Conservation (phyloP, 2,113 vertebrate species). For the Entomyzon cyanotis region DNA sequence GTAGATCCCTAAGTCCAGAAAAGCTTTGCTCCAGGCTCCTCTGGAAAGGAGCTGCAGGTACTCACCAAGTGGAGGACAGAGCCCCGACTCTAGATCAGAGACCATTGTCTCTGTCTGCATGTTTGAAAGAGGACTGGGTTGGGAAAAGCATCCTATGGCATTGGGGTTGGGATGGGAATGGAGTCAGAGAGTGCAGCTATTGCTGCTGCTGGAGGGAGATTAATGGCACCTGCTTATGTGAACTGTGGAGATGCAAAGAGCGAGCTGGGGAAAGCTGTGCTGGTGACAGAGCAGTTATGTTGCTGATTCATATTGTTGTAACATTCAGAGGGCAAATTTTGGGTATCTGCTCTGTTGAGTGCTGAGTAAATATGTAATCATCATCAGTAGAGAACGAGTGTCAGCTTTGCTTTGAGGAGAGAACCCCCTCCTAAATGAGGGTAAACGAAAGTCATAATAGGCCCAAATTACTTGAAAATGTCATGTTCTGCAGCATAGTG, state of each 20-base stretch:
- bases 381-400: not conserved
- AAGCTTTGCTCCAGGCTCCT: not conserved
- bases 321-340: not conserved
- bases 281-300: not conserved
- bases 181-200: not conserved
- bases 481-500: not conserved
- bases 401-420: not conserved
- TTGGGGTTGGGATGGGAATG: rapidly evolving
- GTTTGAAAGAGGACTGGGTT: not conserved
- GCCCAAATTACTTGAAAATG: not conserved
- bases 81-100: not conserved
- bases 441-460: not conserved
- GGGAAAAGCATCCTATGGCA: not conserved
- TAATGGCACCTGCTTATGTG: not conserved
- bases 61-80: not conserved
- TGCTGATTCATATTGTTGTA: not conserved
- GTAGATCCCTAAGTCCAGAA: not conserved
- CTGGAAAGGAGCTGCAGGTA: not conserved
- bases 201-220: not conserved
- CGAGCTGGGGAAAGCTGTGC: not conserved
- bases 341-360: not conserved
- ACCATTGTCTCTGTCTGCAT: not conserved
- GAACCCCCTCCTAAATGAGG: not conserved
- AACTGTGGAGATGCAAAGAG: not conserved
- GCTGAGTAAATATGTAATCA: not conserved